A percentile compares a stretch with the other conserved stretches of the same genome.
Evolutionary conservation across 1,140 invertebrate species (phyloP).

Genomic region (Tetramorium alpestre): DNA sequence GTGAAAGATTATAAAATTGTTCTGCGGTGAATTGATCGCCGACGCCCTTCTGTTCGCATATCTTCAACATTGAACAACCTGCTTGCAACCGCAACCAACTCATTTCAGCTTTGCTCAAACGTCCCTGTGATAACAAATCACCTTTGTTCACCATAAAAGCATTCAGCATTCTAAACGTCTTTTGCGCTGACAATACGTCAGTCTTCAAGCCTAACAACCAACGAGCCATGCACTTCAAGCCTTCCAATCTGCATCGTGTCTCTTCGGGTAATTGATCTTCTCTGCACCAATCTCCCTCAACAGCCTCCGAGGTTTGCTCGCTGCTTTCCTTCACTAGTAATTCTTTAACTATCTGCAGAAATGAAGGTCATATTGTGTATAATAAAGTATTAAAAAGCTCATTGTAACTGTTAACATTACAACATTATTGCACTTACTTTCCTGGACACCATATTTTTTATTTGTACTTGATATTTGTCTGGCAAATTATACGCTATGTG

Average conservation of each 20-base stretch:
- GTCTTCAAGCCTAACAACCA: constrained; percentile 97
- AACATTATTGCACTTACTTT: constrained; percentile 87
- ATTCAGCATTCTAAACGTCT: constrained; percentile 96
- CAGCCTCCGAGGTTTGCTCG: constrained; percentile 83
- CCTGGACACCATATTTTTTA: constrained; percentile 97
- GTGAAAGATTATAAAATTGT: constrained; percentile 97
- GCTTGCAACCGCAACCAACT: constrained; percentile 96
- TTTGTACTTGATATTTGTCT: constrained; percentile 94
- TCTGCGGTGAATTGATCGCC: constrained; percentile 97
- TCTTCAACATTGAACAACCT: constrained; percentile 97
- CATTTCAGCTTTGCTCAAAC: constrained; percentile 93
- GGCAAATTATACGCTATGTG: constrained; percentile 97
- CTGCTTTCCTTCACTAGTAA: constrained; percentile 94
- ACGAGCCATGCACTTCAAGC: constrained; percentile 97
- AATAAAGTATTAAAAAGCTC: background rate
- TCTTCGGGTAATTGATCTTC: constrained; percentile 96
- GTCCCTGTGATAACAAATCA: constrained; percentile 92
- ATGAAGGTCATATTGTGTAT: constrained; percentile 4
- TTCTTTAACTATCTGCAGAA: constrained; percentile 95
- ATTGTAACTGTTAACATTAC: background rate
- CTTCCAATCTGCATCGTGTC: constrained; percentile 97
- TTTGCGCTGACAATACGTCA: constrained; percentile 95
- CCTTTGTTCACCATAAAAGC: constrained; percentile 96
- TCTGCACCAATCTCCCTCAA: constrained; percentile 93
- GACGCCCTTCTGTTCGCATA: constrained; percentile 98